These are phyloP conservation scores for Rhizoglyphus robini DNA, from an alignment of 1,140 invertebrate species.

Conservation along the genomic window DNA sequence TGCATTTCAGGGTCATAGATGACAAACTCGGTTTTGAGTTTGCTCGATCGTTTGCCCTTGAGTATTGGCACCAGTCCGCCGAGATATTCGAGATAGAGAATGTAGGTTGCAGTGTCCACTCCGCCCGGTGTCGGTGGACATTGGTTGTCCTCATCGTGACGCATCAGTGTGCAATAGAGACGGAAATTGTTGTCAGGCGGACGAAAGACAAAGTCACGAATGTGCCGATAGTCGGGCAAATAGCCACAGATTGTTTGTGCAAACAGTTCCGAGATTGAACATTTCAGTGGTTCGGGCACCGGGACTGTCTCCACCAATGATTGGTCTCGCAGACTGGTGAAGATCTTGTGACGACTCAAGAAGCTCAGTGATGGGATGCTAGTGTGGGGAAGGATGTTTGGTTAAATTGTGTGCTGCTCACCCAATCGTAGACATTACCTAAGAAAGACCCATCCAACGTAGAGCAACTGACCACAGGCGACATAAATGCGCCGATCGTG, in stretches of 20 bases:
- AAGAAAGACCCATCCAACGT: conserved; percentile 67
- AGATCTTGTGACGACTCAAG: conserved; percentile 59
- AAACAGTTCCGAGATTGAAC: conserved; percentile 72
- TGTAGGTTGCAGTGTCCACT: conserved; percentile 46
- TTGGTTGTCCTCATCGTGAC: conserved; percentile 56
- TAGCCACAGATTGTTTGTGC: conserved; percentile 93
- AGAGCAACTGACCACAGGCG: conserved; percentile 62
- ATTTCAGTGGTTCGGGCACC: conserved; percentile 65
- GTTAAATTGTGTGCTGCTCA: too few species aligned
- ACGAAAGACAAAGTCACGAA: conserved; percentile 81
- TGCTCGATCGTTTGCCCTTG: conserved; percentile 86
- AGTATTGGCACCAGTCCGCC: conserved; percentile 88
- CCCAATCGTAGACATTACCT: neutral
- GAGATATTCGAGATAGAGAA: conserved; percentile 87
- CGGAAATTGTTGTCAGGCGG: conserved; percentile 68
- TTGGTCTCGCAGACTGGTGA: conserved; percentile 41
- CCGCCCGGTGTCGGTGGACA: neutral
- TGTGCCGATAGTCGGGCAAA: conserved; percentile 68
- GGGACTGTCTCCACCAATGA: conserved; percentile 50
- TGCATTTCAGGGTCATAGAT: conserved; percentile 96
- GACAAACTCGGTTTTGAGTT: conserved; percentile 92
- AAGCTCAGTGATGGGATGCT: conserved; percentile 74
- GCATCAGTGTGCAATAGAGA: conserved; percentile 88
- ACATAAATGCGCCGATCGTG: conserved; percentile 86
- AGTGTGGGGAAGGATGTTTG: neutral